These are phyloP conservation scores for Oncorhynchus gorbuscha DNA, from an alignment of 2,113 vertebrate genomes.

Conservation along the genomic window DNA sequence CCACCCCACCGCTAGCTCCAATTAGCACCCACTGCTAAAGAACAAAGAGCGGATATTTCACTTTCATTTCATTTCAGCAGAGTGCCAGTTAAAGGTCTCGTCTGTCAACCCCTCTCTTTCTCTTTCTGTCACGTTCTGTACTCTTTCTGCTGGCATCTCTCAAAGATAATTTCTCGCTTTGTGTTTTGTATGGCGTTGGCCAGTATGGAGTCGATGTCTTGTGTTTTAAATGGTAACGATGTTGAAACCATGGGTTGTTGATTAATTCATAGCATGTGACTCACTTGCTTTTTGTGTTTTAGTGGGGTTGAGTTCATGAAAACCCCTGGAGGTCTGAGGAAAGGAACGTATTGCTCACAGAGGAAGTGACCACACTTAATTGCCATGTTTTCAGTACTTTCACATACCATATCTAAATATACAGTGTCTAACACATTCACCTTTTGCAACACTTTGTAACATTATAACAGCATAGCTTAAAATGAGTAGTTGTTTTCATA, in stretches of 20 bases:
- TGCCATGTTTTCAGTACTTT: background rate
- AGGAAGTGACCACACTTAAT: too few species aligned
- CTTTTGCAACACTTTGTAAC: too few species aligned
- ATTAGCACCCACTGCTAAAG: constrained; percentile 66
- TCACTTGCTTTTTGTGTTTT: constrained; percentile 63
- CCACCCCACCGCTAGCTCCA: constrained; percentile 66
- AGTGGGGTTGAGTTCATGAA: constrained; percentile 60
- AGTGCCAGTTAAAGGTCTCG: constrained; percentile 73
- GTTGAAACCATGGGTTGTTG: constrained; percentile 70
- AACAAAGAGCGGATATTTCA: constrained; percentile 75
- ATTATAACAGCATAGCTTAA: too few species aligned
- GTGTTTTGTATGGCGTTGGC: constrained; percentile 53
- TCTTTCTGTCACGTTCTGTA: constrained; percentile 58
- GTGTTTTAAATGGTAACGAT: constrained; percentile 60
- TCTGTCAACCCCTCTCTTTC: constrained; percentile 44
- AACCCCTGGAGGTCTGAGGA: constrained; percentile 51
- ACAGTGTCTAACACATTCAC: too few species aligned
- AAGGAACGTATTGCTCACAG: constrained; percentile 35
- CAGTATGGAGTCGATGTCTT: constrained; percentile 61
- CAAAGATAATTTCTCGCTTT: constrained; percentile 63
- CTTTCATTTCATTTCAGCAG: constrained; percentile 70
- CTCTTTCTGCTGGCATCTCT: constrained; percentile 70
- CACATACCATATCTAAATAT: background rate
- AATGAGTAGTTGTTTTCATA: too few species aligned
- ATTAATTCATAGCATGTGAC: constrained; percentile 76